A percentile compares a stretch with the other conserved stretches of the same genome.
Conservation (phyloP, 2,888 invertebrate species). For the Pristionchus exspectatus region DNA sequence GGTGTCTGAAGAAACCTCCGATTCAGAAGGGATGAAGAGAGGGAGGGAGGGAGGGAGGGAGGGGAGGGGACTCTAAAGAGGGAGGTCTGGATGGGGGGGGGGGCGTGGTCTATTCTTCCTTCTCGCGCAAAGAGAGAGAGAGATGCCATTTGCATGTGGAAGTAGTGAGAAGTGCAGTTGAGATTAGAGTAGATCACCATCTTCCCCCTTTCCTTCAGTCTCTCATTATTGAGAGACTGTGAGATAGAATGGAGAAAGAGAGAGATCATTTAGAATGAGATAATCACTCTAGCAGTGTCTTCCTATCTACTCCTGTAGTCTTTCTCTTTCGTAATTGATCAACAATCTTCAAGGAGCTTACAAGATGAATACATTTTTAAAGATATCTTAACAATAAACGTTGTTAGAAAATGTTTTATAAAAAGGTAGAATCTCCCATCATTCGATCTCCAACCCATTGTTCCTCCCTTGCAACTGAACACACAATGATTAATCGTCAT, state of each 20-base stretch:
- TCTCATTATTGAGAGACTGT: not conserved
- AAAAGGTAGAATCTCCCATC: not conserved
- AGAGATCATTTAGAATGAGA: conserved; percentile 15
- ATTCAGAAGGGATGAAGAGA: conserved; percentile 35
- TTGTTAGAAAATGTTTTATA: too few species aligned
- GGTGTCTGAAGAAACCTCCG: conserved; percentile 2
- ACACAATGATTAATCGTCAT: not conserved
- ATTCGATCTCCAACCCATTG: too few species aligned
- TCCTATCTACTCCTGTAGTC: not conserved
- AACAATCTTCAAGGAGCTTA: not conserved
- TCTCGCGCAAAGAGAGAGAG: conserved; percentile 9
- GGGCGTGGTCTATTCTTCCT: conserved; percentile 14
- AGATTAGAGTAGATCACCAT: conserved; percentile 31
- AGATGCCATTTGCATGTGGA: conserved; percentile 50
- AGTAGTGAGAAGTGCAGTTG: conserved; percentile 18
- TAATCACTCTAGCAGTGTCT: not conserved
- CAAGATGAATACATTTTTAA: too few species aligned
- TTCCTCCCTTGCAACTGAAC: conserved; percentile 2
- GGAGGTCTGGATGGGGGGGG: not conserved
- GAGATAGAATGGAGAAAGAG: not conserved
- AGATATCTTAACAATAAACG: too few species aligned
- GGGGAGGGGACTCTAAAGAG: conserved; percentile 26
- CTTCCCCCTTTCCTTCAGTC: not conserved
- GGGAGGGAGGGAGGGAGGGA: not conserved
- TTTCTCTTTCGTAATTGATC: not conserved